Conservation (phyloP, 1,140 invertebrate genomes). For the Amphibalanus amphitrite region DNA sequence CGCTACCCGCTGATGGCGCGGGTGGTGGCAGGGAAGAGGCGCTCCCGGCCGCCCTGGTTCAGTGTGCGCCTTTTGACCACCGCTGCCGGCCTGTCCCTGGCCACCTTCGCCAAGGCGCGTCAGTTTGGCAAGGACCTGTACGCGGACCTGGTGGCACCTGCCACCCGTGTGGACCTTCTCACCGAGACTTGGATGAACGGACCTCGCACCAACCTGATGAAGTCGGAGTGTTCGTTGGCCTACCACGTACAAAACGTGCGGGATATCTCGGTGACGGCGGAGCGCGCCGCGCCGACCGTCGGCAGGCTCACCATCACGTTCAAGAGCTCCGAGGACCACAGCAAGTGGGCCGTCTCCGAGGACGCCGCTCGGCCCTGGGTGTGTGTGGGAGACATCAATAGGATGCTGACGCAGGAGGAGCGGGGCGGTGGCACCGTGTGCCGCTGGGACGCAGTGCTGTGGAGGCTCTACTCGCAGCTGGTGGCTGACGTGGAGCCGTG, state of each 20-base stretch:
- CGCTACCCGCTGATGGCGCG: conserved; percentile 39
- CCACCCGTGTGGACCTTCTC: conserved; percentile 45
- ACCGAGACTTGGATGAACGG: conserved; percentile 82
- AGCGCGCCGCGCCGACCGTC: conserved; percentile 22
- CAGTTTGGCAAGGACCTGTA: conserved; percentile 64
- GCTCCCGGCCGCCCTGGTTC: conserved; percentile 41
- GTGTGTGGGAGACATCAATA: conserved; percentile 85
- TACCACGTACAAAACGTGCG: conserved; percentile 41
- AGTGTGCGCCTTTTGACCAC: conserved; percentile 39
- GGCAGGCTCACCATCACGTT: conserved; percentile 33
- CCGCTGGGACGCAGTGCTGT: no score
- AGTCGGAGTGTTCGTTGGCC: conserved; percentile 38
- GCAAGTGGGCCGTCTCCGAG: no score
- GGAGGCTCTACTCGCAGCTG: no score
- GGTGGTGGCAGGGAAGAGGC: conserved; percentile 39
- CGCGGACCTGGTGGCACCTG: conserved; percentile 55
- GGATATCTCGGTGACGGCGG: conserved; percentile 43
- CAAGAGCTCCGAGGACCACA: conserved; percentile 61
- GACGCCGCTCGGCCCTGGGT: no score
- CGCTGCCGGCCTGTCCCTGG: conserved; percentile 38
- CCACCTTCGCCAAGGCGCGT: conserved; percentile 57
- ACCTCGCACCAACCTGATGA: conserved; percentile 36
- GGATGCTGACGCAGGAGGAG: conserved; percentile 58
- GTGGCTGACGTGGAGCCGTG: conserved; percentile 29
- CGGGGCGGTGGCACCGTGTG: no score